Base-by-base conservation (phyloP, 2,888 invertebrate genomes). In the Drosophila percnosoma region DNA sequence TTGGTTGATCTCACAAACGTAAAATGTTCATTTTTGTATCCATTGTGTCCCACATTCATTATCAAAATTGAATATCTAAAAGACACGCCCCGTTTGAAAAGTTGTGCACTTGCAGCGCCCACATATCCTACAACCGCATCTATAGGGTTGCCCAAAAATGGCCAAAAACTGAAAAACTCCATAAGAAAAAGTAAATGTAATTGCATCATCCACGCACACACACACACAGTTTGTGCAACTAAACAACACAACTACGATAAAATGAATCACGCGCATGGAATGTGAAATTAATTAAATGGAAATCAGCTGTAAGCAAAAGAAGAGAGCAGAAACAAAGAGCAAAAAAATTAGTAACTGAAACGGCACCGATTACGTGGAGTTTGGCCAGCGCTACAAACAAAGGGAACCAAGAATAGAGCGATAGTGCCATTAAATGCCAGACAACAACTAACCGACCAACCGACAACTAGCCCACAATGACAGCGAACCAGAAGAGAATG, bases 221-320 rank as follows among this genome's bases (percentile, higher is more conserved):
- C 53, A 42, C 24, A 63, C 54, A 34, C 18, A 55, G 40, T 24
- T 36, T 33, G 27, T 51, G 54, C 53, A 48, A 29, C 27, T 42
- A 31, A 27, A 69, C 31, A 61, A 29, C 31, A 45, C 31, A 45
- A 51, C 53, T 58, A 48, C 52, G 58, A 77, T 38, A 71, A 75
- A 64, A 63, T 83, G 78, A 83, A 75, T 81, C 80, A 83, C 75
- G 57, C 78, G 68, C 54, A 15, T 52, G 75, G 81, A 83, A 82
- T 82, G 83, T 78, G 78, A 76, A 83, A 78, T 78, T 78, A 80
- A 82, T 82, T 80, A 80, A 83, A 83, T 82, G 83, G 81, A 82
- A 83, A 82, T 83, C 81, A 80, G 75, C 83, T 80, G 78, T 61
- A 66, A 69, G 59, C 38, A 48, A 57, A 40, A 45, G 34, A n/a